A percentile compares a stretch with the other conserved stretches of the same genome.
Evolutionary conservation across 2,888 invertebrate species (phyloP).

Genomic region (Drosophila suboccidentalis): DNA sequence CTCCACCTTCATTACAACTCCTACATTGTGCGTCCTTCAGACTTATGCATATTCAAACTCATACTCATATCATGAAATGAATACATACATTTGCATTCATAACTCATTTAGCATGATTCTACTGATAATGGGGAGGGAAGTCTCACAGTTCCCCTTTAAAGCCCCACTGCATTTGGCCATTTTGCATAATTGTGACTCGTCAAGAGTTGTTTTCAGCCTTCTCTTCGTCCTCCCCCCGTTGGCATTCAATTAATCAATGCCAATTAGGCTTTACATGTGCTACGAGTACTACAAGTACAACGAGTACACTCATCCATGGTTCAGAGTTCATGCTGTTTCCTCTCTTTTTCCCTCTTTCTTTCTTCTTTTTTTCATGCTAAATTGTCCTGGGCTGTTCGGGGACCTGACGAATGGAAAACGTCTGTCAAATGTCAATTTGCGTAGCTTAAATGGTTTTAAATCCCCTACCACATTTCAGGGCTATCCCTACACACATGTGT

Average conservation of each 20-base stretch:
- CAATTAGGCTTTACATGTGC: conserved; percentile 41
- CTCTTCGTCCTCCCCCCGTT: not conserved
- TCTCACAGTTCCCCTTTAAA: not conserved
- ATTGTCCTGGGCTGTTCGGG: conserved; percentile 23
- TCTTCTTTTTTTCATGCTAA: not conserved
- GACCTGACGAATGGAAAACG: conserved; percentile 32
- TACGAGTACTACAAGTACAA: not conserved
- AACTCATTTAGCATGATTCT: conserved; percentile 52
- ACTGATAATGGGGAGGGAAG: conserved; percentile 29
- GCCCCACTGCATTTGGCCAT: not conserved
- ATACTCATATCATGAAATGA: conserved; percentile 9
- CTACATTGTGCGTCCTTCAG: conserved; percentile 25
- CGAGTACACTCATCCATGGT: conserved; percentile 10
- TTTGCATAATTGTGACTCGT: conserved; percentile 30
- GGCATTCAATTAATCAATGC: conserved; percentile 43
- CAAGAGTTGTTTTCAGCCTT: conserved; percentile 27
- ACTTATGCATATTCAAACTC: conserved; percentile 8
- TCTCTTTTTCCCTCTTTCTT: not conserved
- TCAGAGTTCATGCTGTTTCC: conserved; percentile 28
- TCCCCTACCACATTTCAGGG: conserved; percentile 18
- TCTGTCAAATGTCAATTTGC: conserved; percentile 55
- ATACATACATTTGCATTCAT: conserved; percentile 47
- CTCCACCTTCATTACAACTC: conserved; percentile 17
- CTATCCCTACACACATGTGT: conserved; percentile 3
- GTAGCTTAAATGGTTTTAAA: conserved; percentile 42